These are phyloP conservation scores for Borostomias antarcticus DNA, from an alignment of 2,797 vertebrate species.

Conservation along the genomic window DNA sequence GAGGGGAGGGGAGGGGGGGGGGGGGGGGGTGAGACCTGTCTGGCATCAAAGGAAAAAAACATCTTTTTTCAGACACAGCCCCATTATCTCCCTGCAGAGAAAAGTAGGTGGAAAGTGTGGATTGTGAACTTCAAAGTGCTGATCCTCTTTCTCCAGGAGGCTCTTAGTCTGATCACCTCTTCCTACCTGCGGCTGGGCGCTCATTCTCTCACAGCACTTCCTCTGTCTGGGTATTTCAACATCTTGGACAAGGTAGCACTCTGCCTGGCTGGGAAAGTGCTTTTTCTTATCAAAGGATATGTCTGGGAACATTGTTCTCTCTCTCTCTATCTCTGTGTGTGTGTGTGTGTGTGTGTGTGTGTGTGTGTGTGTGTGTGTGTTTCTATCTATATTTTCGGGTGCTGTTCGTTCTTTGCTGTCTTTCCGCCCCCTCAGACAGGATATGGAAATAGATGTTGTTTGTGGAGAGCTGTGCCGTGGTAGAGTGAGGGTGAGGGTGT, in stretches of 20 bases:
- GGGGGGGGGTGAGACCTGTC: too few relatives aligned
- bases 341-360: constrained; percentile 16
- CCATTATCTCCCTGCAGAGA: too few relatives aligned
- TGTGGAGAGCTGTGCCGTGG: constrained; percentile 64
- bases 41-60: too few relatives aligned
- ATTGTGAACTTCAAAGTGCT: background rate
- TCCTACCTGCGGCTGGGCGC: constrained; percentile 24
- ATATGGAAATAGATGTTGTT: constrained; percentile 60
- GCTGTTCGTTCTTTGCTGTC: background rate
- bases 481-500: constrained; percentile 60
- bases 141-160: constrained; percentile 13
- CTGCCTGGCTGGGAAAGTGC: background rate
- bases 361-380: constrained; percentile 16
- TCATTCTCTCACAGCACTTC: background rate
- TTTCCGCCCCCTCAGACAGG: constrained; percentile 20
- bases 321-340: too few relatives aligned
- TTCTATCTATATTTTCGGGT: background rate
- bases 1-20: too few relatives aligned
- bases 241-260: background rate
- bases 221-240: background rate
- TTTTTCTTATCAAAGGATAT: background rate
- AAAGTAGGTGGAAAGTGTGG: constrained; percentile 25
- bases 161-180: constrained; percentile 15
- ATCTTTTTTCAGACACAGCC: background rate
- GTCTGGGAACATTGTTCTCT: constrained; percentile 15